Conservation (phyloP, 2,797 vertebrate genomes). For the Esox masquinongy region DNA sequence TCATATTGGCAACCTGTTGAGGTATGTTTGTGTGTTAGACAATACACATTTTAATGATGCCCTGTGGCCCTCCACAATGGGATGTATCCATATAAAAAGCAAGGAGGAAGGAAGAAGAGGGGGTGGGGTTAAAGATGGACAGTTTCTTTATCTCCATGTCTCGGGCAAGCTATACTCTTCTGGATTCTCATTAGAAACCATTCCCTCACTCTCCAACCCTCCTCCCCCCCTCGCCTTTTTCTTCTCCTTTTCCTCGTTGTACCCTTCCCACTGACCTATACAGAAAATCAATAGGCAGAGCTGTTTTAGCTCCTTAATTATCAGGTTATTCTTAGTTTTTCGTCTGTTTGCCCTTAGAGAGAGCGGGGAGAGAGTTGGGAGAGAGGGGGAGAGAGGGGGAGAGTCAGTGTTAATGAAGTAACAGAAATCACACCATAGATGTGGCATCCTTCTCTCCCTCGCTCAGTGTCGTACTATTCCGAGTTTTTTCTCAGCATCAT, state of each 20-base stretch:
- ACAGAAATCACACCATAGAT: slow-evolving; percentile 41
- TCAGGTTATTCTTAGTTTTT: slow-evolving; percentile 59
- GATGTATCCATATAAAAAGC: slow-evolving; percentile 20
- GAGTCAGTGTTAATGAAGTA: slow-evolving; percentile 55
- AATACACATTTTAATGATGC: slow-evolving; percentile 33
- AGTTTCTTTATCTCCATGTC: slow-evolving; percentile 23
- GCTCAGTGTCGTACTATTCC: slow-evolving; percentile 18
- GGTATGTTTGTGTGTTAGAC: neutral
- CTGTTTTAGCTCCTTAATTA: slow-evolving; percentile 56
- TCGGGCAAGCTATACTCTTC: slow-evolving; percentile 19
- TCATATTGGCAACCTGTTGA: neutral
- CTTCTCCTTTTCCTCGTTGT: slow-evolving; percentile 29
- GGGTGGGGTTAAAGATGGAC: neutral
- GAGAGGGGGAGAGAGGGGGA: neutral
- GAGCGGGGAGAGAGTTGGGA: neutral
- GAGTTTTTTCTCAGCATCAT: slow-evolving; percentile 30
- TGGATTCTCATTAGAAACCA: slow-evolving; percentile 45
- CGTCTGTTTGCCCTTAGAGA: slow-evolving; percentile 23
- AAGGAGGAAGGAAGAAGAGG: slow-evolving; percentile 6
- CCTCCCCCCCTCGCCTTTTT: slow-evolving; percentile 9
- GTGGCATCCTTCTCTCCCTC: slow-evolving; percentile 34
- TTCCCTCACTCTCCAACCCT: slow-evolving; percentile 20
- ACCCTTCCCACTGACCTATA: slow-evolving; percentile 30
- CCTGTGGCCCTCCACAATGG: slow-evolving; percentile 48
- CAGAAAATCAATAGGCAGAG: slow-evolving; percentile 64